Percentiles rank a stretch among this genome's conserved stretches.
Conservation (phyloP, 2,113 vertebrate species). For the Scalopus aquaticus region DNA sequence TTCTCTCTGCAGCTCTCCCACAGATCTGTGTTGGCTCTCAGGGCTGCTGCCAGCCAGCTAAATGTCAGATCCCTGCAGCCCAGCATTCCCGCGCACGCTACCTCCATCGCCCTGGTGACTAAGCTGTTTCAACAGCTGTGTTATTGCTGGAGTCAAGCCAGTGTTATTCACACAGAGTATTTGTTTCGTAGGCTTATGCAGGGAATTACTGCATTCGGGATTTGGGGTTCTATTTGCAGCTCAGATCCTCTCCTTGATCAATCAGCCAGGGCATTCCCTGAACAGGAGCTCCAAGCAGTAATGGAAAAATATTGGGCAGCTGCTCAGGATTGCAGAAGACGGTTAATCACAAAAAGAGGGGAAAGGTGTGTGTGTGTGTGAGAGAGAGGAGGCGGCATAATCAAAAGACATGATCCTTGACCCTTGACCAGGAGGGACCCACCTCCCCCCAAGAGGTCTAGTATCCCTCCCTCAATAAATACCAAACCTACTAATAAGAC, state of each 20-base stretch:
- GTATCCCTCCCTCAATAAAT: neutral
- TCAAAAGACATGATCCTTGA: neutral
- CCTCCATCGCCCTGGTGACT: constrained; percentile 88
- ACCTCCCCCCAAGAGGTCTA: neutral
- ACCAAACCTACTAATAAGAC: no score
- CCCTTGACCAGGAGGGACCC: no score
- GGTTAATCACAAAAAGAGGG: neutral
- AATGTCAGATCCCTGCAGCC: constrained; percentile 84
- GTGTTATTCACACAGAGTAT: constrained; percentile 76
- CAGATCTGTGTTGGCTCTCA: constrained; percentile 30
- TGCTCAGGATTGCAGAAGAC: neutral
- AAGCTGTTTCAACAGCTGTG: constrained; percentile 92
- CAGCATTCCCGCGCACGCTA: constrained; percentile 84
- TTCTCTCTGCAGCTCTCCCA: constrained; percentile 70
- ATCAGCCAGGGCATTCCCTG: neutral
- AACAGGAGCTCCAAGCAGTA: neutral
- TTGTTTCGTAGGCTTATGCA: constrained; percentile 66
- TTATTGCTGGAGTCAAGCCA: constrained; percentile 89
- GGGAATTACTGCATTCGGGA: constrained; percentile 61
- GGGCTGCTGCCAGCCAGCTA: constrained; percentile 72
- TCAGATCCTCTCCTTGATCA: neutral
- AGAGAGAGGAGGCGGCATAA: neutral
- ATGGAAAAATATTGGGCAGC: neutral
- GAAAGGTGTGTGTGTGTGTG: neutral
- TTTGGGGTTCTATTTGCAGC: constrained; percentile 58